Percentiles rank a stretch among this genome's conserved stretches.
phyloP scores from a whole-genome alignment of 2,888 invertebrate species.

The Carabus problematicus region DNA sequence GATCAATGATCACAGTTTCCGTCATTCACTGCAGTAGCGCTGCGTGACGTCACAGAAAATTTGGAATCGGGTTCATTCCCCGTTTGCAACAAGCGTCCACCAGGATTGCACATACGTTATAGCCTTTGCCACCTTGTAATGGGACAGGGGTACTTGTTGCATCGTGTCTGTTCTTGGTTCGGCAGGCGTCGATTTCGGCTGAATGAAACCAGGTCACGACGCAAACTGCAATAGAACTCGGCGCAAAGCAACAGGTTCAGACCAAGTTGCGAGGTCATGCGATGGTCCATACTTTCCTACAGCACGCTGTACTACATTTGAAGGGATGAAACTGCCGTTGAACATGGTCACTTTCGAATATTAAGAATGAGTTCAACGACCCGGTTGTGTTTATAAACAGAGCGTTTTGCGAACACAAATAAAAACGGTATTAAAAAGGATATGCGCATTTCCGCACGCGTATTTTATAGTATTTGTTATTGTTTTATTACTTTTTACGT shows the following conservation, averaged over 20 bases:
- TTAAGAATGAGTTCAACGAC: constrained; percentile 6
- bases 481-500: no score
- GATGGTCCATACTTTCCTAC: neutral
- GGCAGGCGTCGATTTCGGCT: neutral
- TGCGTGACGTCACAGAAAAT: constrained; percentile 34
- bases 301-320: no score
- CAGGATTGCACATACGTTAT: constrained; percentile 20
- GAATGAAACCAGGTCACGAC: constrained; percentile 42
- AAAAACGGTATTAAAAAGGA: no score
- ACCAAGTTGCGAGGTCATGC: constrained; percentile 24
- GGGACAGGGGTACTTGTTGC: no score
- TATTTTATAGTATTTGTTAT: no score
- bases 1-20: constrained; percentile 36
- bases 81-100: neutral
- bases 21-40: constrained; percentile 34
- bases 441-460: no score
- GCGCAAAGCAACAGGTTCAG: constrained; percentile 39
- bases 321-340: no score
- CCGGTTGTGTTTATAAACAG: neutral
- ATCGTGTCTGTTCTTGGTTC: neutral
- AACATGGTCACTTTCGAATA: neutral
- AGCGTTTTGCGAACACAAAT: no score
- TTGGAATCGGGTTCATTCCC: constrained; percentile 38
- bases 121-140: no score
- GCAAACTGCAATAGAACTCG: constrained; percentile 24